Evolutionary conservation across 2,113 vertebrate genomes (phyloP).

Genomic region (Sinocyclocheilus maitianheensis): DNA sequence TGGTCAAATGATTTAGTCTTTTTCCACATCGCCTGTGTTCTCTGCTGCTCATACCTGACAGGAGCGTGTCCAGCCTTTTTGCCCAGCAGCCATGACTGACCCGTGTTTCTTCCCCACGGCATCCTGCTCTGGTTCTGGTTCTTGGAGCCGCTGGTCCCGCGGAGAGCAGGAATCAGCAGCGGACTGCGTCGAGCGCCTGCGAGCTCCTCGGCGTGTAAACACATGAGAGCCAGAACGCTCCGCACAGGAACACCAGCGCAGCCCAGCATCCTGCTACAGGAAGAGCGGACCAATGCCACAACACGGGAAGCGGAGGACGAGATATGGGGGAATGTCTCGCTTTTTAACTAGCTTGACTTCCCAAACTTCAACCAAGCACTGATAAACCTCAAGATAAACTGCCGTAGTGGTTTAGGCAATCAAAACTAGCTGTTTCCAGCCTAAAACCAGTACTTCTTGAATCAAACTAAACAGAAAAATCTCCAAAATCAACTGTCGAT

Average conservation of each 20-base stretch:
- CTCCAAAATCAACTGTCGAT: neutral
- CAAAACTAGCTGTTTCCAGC: neutral
- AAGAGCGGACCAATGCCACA: slow-evolving; percentile 51
- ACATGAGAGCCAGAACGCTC: slow-evolving; percentile 70
- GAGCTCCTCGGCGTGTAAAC: slow-evolving; percentile 68
- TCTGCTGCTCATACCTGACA: slow-evolving; percentile 69
- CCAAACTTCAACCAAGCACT: neutral
- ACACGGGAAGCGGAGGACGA: neutral
- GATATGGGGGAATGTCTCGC: neutral
- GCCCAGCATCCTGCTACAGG: slow-evolving; percentile 75
- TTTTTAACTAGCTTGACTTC: neutral
- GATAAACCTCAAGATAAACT: neutral
- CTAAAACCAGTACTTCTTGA: neutral
- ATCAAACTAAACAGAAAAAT: neutral
- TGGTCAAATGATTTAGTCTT: too few species aligned
- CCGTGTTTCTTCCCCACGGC: slow-evolving; percentile 71
- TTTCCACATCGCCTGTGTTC: too few species aligned
- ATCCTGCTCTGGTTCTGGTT: slow-evolving; percentile 68
- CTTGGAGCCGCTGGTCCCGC: slow-evolving; percentile 28
- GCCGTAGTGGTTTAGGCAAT: neutral
- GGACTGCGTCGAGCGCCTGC: slow-evolving; percentile 69
- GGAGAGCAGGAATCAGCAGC: slow-evolving; percentile 72
- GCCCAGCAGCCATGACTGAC: slow-evolving; percentile 61
- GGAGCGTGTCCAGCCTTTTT: slow-evolving; percentile 59
- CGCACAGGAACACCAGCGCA: slow-evolving; percentile 61